Evolutionary conservation across 2,797 vertebrate genomes (phyloP).

Genomic region (Acestrorhynchus altus): DNA sequence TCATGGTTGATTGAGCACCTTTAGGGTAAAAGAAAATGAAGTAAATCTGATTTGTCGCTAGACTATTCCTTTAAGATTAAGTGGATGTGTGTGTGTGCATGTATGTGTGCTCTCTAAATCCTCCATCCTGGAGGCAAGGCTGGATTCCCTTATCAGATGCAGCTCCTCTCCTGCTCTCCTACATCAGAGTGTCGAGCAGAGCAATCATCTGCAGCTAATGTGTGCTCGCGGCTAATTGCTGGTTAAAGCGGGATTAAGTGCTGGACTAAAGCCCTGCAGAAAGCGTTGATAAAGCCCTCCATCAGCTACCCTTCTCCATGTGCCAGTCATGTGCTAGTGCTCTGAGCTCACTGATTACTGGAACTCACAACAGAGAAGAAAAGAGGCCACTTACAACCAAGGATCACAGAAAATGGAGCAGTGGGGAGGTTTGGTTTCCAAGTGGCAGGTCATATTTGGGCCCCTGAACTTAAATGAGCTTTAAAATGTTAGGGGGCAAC

Average conservation of each 20-base stretch:
- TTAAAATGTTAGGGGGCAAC: not conserved
- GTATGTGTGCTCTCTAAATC: slow-evolving; percentile 17
- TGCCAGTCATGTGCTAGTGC: slow-evolving; percentile 32
- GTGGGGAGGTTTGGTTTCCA: not conserved
- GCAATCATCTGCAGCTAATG: slow-evolving; percentile 45
- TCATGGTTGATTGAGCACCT: not conserved
- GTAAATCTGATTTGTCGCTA: not conserved
- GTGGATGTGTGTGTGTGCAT: not conserved
- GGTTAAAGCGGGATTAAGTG: slow-evolving; percentile 56
- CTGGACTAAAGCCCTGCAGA: slow-evolving; percentile 31
- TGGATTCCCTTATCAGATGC: slow-evolving; percentile 32
- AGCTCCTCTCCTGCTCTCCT: slow-evolving; percentile 26
- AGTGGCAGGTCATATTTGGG: not conserved
- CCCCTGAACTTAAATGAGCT: not conserved
- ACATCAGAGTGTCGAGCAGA: slow-evolving; percentile 22
- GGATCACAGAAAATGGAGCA: not conserved
- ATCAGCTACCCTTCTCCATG: slow-evolving; percentile 27
- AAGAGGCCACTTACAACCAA: not conserved
- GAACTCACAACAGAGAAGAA: slow-evolving; percentile 3
- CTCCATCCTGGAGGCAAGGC: not conserved
- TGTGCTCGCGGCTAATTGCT: slow-evolving; percentile 51
- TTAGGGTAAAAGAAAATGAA: too few relatives aligned
- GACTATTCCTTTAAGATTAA: slow-evolving; percentile 16
- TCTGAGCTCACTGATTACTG: slow-evolving; percentile 25
- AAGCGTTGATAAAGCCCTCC: slow-evolving; percentile 50